Percentiles rank a stretch among this genome's conserved stretches.
phyloP scores from a whole-genome alignment of 1,140 invertebrate genomes.

The Theocolax elegans region DNA sequence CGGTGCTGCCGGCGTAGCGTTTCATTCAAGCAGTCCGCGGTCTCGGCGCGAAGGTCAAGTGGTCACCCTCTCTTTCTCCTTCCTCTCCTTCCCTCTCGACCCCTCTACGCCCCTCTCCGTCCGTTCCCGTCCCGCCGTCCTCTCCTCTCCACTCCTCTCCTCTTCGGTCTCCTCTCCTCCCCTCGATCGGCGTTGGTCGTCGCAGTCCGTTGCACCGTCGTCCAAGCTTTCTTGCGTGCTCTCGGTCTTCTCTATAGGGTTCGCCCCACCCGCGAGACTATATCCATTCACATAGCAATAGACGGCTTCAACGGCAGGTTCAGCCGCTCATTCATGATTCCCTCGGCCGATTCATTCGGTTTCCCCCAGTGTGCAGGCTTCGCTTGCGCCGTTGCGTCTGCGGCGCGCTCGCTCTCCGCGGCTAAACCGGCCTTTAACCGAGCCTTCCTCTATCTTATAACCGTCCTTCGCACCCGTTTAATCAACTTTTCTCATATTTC shows the following conservation, averaged over 20 bases:
- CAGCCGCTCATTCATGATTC: constrained; percentile 55
- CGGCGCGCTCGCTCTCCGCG: no score
- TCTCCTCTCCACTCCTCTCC: background rate
- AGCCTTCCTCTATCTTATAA: no score
- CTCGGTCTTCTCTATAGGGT: background rate
- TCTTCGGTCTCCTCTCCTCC: background rate
- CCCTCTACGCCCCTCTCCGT: constrained; percentile 5
- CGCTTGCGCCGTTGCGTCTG: background rate
- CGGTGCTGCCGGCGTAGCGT: constrained; percentile 33
- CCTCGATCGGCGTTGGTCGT: no score
- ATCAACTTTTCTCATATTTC: no score
- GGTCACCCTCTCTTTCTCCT: constrained; percentile 51
- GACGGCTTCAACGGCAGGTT: constrained; percentile 46
- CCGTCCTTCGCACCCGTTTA: no score
- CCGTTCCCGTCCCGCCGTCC: background rate
- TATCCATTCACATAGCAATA: background rate
- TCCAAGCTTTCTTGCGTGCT: constrained; percentile 38
- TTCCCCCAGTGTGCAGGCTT: background rate
- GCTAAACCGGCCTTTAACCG: no score
- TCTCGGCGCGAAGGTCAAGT: constrained; percentile 64
- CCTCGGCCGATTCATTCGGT: constrained; percentile 38
- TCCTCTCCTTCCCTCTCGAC: constrained; percentile 24
- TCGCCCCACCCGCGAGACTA: no score
- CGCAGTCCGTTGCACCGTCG: constrained; percentile 5
- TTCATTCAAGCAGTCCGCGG: constrained; percentile 61